Conservation (phyloP, 1,140 invertebrate genomes). For the Delia radicum region DNA sequence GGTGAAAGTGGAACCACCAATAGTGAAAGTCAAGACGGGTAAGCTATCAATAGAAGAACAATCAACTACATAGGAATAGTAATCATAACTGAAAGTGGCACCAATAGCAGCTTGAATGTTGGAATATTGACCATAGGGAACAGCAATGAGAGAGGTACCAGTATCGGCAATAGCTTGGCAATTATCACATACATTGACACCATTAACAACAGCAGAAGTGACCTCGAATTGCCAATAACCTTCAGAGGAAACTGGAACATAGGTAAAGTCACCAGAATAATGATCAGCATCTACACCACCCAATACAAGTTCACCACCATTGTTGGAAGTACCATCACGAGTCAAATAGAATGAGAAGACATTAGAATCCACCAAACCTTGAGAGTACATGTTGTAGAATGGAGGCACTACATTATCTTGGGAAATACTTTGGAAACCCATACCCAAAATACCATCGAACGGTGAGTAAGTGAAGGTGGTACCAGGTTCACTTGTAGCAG, state of each 20-base stretch:
- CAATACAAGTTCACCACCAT: conserved; percentile 46
- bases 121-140: conserved; percentile 56
- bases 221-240: conserved; percentile 56
- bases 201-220: conserved; percentile 33
- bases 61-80: conserved; percentile 2
- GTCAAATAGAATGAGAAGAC: conserved; percentile 91
- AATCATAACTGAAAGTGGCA: not conserved
- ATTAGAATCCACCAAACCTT: conserved; percentile 72
- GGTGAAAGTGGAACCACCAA: conserved; percentile 36
- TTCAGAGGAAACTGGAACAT: conserved; percentile 45
- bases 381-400: conserved; percentile 91
- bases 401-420: conserved; percentile 88
- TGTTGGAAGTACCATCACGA: conserved; percentile 64
- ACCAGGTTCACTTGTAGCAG: conserved; percentile 91
- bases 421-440: conserved; percentile 84
- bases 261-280: conserved; percentile 41
- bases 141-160: conserved; percentile 73
- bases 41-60: conserved; percentile 23
- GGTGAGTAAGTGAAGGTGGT: conserved; percentile 86
- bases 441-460: conserved; percentile 95
- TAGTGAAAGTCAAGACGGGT: conserved; percentile 35
- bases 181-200: conserved; percentile 53
- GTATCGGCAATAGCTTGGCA: conserved; percentile 75
- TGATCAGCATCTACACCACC: conserved; percentile 44
- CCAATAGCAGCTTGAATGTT: conserved; percentile 18